Base-by-base conservation (phyloP, 2,797 vertebrate genomes). In the Nasua narica region DNA sequence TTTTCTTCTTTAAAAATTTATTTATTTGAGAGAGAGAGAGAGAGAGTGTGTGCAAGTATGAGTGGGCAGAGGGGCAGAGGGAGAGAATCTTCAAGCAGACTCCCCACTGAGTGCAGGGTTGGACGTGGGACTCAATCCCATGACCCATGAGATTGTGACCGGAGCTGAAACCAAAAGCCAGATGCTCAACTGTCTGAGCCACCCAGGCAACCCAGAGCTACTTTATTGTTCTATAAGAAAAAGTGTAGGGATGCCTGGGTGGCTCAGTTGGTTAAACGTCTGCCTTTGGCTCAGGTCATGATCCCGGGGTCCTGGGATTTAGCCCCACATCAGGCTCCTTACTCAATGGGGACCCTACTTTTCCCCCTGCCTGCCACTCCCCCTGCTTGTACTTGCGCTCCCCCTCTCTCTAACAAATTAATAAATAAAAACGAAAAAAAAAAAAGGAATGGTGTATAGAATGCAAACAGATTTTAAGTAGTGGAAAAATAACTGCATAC, bases 381-480 rank as follows among this genome's bases (percentile, higher is more conserved):
- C 23, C 32, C 62, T 65, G 15, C 15, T n/a, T 65, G 62, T n/a
- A 29, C 7, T n/a, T 14, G 7, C 3, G 0, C 7, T 7, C 29
- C 29, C 60, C 29, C 14, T 32, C 29, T 29, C 27, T 65, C 29
- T 65, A 29, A 65, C 60, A 65, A 62, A 65, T n/a, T n/a, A n/a
- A 65, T 65, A 65, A 65, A 65, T 65, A 65, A 65, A 65, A 65
- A 32, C 60, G n/a, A 4, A 8, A 21, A 10, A 56, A 56, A 52
- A 52, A 14, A 29, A 32, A 21, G 50, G n/a, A 90, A 50, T 70
- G 48, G 27, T 48, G 5, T 86, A 7, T 50, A 29, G 16, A 40
- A 77, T 69, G 77, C 69, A 13, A 94, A 46, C 37, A 78, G 32
- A 74, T 85, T 83, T 62, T 94, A 78, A 69, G 35, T 50, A 29